phyloP scores from a whole-genome alignment of 2,797 vertebrate species.

The Steatocranus sp. region DNA sequence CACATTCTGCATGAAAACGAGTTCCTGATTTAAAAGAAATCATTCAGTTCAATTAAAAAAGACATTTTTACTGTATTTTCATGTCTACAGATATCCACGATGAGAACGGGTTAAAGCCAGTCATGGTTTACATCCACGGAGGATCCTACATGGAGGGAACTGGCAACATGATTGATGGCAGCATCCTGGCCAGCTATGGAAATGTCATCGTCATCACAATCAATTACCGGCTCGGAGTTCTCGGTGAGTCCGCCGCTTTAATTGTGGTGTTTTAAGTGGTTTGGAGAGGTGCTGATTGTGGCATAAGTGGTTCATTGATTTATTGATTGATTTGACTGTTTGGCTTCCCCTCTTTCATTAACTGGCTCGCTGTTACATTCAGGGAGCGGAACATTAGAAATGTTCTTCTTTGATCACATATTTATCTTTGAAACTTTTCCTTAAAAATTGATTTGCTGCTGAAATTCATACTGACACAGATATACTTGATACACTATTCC shows the following conservation, averaged over 20 bases:
- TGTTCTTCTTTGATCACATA: background rate
- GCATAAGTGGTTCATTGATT: background rate
- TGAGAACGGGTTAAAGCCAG: slow-evolving; percentile 87
- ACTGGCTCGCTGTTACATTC: background rate
- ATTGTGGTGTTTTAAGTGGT: background rate
- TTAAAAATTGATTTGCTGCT: background rate
- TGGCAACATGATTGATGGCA: slow-evolving; percentile 60
- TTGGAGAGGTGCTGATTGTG: background rate
- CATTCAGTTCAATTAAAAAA: too few relatives aligned
- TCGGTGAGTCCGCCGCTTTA: slow-evolving; percentile 80
- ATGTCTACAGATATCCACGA: slow-evolving; percentile 86
- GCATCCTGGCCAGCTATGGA: slow-evolving; percentile 93
- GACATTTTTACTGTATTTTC: background rate
- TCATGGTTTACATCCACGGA: slow-evolving; percentile 98
- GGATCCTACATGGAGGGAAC: slow-evolving; percentile 97
- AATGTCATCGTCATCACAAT: slow-evolving; percentile 94
- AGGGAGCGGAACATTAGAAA: background rate
- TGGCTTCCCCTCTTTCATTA: background rate
- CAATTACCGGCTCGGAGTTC: slow-evolving; percentile 91
- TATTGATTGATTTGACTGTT: background rate
- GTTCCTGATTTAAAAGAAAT: background rate
- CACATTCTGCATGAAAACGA: background rate
- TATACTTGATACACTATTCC: background rate
- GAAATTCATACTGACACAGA: background rate
- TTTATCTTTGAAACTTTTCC: background rate